phyloP scores from a whole-genome alignment of 2,888 invertebrate species.

The Cancer borealis region DNA sequence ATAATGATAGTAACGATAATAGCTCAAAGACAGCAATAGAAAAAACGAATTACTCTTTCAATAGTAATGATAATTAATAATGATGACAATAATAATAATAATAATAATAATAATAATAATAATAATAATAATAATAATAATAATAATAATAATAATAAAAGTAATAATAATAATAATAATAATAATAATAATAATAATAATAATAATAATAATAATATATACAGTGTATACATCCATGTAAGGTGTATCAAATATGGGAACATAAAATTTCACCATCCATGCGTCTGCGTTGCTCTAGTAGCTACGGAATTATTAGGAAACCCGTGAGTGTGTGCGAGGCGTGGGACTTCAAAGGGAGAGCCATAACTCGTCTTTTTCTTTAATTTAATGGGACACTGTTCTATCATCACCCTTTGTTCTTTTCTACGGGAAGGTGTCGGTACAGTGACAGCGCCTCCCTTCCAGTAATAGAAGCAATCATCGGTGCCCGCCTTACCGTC shows the following conservation, averaged over 20 bases:
- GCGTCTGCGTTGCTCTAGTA: neutral
- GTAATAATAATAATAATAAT: neutral
- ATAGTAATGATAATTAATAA: too few species aligned
- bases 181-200: neutral
- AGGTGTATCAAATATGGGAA: neutral
- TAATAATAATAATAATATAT: too few species aligned
- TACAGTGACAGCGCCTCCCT: neutral
- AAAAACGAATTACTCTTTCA: too few species aligned
- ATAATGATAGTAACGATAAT: too few species aligned
- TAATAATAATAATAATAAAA: too few species aligned
- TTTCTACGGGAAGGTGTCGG: neutral
- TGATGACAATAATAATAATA: too few species aligned
- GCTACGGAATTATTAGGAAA: neutral
- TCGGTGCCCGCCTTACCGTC: neutral
- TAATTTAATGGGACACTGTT: neutral
- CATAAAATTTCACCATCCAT: neutral
- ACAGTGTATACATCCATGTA: neutral
- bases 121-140: too few species aligned
- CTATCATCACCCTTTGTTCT: neutral
- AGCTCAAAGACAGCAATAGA: too few species aligned
- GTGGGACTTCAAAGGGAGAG: neutral
- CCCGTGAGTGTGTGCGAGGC: neutral
- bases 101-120: too few species aligned
- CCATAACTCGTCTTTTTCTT: neutral
- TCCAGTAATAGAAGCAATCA: neutral